Base-by-base conservation (phyloP, 2,888 invertebrate species). In the Tetranychus truncatus region DNA sequence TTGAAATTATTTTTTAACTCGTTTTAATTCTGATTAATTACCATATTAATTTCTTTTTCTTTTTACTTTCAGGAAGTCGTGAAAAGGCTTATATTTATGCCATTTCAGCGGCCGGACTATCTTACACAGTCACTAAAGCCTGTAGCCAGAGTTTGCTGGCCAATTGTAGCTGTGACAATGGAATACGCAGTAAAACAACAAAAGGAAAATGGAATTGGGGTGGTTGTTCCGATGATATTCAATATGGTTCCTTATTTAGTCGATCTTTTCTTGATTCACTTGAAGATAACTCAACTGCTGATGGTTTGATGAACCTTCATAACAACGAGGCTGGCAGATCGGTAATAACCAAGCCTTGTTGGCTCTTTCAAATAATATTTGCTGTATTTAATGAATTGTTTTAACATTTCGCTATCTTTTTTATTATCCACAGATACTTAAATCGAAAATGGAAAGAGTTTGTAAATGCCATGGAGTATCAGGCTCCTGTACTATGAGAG, bases 381-480 rank as follows among this genome's bases (percentile, higher is more conserved):
- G 5, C 34, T 34, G 34, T 34, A 34, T 24, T 69, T 24, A 11
- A 66, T n/a, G 5, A 1, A 11, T 69, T 1, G 7, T 69, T 7
- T 69, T 20, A 11, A 21, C 55, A 15, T 15, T 55, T 55, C 15
- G 15, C 55, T 55, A 15, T 55, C 55, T 55, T 55, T 3, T 55
- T 46, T 46, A 46, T 65, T 65, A 44, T 11, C 8, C 8, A 67
- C n/a, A 85, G 85, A 81, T 83, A 8, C 80, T 85, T 24, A 82
- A 83, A 77, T 87, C 89, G 34, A 86, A 89, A 77, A 91, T 92
- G 90, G 89, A 91, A 81, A 87, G 91, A 69, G 88, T 91, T 24
- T 94, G 94, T 86, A 94, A 94, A 82, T 94, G 94, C 81, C 93
- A 94, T 82, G 93, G 94, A 44, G 92, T 94, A 86, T 92, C 92